Evolutionary conservation across 2,113 vertebrate genomes (phyloP).

Genomic region (Psilopogon haemacephalus): DNA sequence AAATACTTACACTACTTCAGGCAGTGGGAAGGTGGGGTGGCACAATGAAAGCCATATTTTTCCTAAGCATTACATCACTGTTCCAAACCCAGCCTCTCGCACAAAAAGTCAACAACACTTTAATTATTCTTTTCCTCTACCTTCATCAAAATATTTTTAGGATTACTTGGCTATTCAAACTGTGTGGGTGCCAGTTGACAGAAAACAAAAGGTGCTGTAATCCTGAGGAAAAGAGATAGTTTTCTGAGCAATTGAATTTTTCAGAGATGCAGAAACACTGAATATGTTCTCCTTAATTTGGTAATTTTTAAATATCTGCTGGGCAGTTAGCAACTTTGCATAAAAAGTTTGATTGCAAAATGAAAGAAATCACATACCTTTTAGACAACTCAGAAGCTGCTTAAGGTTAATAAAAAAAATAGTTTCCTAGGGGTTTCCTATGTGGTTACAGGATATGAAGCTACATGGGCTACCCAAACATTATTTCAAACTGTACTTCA

Average conservation of each 20-base stretch:
- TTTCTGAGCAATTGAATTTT: neutral
- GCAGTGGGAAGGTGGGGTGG: neutral
- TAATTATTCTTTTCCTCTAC: constrained; percentile 24
- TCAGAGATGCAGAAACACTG: neutral
- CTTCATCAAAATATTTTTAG: constrained; percentile 46
- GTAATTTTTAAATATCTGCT: neutral
- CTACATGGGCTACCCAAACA: neutral
- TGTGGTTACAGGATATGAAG: neutral
- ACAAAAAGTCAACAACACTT: constrained; percentile 15
- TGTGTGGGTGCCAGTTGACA: constrained; percentile 4
- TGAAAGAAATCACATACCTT: neutral
- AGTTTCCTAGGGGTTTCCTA: neutral
- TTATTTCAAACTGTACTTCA: neutral
- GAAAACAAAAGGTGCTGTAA: constrained; percentile 24
- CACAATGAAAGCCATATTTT: constrained; percentile 59
- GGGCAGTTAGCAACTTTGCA: neutral
- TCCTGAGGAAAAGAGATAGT: neutral
- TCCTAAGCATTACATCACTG: constrained; percentile 45
- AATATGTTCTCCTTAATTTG: neutral
- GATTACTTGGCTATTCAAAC: constrained; percentile 33
- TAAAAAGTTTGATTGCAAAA: neutral
- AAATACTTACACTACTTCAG: constrained; percentile 62
- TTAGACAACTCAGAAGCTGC: neutral
- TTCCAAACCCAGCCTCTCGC: constrained; percentile 43
- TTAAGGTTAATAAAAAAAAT: neutral